These are phyloP conservation scores for Hyppa rectilinea DNA, from an alignment of 2,888 invertebrate species.

Conservation along the genomic window DNA sequence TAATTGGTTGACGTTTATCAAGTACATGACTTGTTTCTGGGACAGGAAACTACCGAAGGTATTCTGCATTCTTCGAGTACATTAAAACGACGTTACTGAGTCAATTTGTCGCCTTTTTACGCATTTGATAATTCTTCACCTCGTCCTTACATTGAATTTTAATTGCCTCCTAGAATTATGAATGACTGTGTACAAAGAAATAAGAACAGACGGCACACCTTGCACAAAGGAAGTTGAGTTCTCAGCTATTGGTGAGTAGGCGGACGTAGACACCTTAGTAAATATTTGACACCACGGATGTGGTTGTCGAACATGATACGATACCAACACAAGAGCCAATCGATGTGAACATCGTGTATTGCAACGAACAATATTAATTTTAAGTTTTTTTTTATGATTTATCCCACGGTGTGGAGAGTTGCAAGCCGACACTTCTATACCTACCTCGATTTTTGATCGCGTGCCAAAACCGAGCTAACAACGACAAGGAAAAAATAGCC, in stretches of 20 bases:
- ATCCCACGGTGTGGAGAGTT: constrained; percentile 60
- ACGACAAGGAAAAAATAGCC: constrained; percentile 87
- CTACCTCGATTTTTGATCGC: constrained; percentile 80
- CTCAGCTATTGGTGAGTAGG: constrained; percentile 53
- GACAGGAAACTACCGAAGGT: constrained; percentile 46
- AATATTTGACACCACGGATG: constrained; percentile 74
- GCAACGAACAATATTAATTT: constrained; percentile 32
- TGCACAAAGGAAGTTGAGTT: constrained; percentile 55
- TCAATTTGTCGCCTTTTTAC: constrained; percentile 44
- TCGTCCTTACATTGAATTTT: constrained; percentile 59
- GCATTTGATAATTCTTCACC: constrained; percentile 56
- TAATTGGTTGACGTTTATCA: constrained; percentile 45
- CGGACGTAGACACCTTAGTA: constrained; percentile 65
- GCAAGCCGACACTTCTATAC: constrained; percentile 73
- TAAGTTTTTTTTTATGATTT: constrained; percentile 55
- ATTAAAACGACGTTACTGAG: constrained; percentile 34
- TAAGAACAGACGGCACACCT: constrained; percentile 41
- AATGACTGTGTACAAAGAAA: constrained; percentile 53
- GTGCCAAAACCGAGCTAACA: constrained; percentile 85
- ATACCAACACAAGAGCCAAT: constrained; percentile 43
- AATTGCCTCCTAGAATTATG: constrained; percentile 58
- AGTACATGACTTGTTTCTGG: constrained; percentile 52
- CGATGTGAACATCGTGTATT: constrained; percentile 30
- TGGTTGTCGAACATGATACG: constrained; percentile 66
- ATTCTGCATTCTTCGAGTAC: constrained; percentile 47